Conservation (phyloP, 2,888 invertebrate species). For the Drosophila nr. medialis region DNA sequence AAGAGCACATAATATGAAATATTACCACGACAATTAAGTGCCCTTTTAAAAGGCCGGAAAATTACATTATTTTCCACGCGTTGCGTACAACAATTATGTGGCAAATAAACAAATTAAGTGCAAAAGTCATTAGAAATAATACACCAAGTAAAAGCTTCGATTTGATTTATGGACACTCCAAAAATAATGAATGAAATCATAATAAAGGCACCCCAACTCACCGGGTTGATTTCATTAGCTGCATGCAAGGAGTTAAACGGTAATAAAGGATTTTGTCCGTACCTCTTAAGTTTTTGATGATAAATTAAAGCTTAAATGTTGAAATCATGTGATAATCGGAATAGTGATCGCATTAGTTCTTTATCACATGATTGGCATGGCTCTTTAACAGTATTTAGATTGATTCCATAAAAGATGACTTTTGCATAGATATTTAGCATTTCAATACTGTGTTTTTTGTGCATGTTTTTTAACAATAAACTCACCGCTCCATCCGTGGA, state of each 20-base stretch:
- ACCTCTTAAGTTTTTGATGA: not conserved
- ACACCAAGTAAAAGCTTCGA: constrained; percentile 13
- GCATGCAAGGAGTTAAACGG: not conserved
- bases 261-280: not conserved
- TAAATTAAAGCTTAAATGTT: not conserved
- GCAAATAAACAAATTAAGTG: constrained; percentile 40
- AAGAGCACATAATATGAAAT: constrained; percentile 21
- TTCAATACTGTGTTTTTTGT: not conserved
- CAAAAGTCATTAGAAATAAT: constrained; percentile 38
- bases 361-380: not conserved
- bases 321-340: not conserved
- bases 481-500: not conserved
- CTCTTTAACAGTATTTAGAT: not conserved
- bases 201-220: not conserved
- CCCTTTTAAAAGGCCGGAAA: constrained; percentile 46
- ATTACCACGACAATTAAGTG: constrained; percentile 52
- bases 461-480: not conserved
- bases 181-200: not conserved
- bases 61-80: constrained; percentile 23
- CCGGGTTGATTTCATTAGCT: constrained; percentile 6
- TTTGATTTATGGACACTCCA: constrained; percentile 9
- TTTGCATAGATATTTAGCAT: not conserved
- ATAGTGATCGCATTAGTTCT: not conserved
- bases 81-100: constrained; percentile 37
- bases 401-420: not conserved